These are phyloP conservation scores for Ciconia stormi DNA, from an alignment of 2,113 vertebrate species.

Conservation along the genomic window DNA sequence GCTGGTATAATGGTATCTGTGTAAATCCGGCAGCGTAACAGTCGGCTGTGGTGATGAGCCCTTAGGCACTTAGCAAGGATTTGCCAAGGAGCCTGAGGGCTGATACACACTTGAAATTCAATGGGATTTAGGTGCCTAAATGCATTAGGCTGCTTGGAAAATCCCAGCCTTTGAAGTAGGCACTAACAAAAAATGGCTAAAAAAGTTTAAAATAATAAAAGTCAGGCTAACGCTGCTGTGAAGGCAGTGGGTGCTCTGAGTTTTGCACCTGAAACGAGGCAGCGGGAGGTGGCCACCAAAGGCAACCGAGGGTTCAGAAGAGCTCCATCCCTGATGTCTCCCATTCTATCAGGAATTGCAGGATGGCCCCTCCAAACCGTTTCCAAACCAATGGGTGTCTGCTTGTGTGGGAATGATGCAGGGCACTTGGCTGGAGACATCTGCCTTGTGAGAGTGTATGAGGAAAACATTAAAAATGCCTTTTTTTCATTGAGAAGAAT, in stretches of 20 bases:
- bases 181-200: not conserved
- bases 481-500: not conserved
- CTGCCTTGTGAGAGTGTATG: not conserved
- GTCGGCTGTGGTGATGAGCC: not conserved
- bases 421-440: not conserved
- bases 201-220: not conserved
- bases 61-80: slow-evolving; percentile 10
- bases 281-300: not conserved
- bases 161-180: not conserved
- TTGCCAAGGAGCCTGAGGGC: slow-evolving; percentile 25
- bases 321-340: not conserved
- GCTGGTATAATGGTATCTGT: not conserved
- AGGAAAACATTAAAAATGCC: not conserved
- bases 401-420: not conserved
- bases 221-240: not conserved
- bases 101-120: slow-evolving; percentile 21
- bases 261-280: not conserved
- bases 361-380: not conserved
- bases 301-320: not conserved
- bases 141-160: slow-evolving; percentile 23
- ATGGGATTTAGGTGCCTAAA: slow-evolving; percentile 47
- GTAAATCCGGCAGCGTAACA: not conserved
- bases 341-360: not conserved
- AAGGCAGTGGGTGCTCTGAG: not conserved
- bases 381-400: not conserved